Evolutionary conservation across 2,113 vertebrate species (phyloP).

Genomic region (Dromaius novaehollandiae): DNA sequence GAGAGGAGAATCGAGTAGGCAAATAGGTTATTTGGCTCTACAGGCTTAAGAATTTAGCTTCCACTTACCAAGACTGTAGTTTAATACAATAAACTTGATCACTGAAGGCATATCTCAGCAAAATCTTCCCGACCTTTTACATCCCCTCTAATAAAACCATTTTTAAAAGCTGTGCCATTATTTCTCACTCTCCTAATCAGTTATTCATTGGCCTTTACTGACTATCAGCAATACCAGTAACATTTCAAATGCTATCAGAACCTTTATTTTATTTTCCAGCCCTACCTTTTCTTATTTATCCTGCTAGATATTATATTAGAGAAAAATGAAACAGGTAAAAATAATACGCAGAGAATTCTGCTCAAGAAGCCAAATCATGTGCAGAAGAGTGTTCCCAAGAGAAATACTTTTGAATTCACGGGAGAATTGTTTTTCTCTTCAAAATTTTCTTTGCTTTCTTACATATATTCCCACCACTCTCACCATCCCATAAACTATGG

Average conservation of each 20-base stretch:
- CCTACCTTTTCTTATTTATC: not conserved
- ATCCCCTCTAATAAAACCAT: not conserved
- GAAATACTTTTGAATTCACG: not conserved
- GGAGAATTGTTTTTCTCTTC: not conserved
- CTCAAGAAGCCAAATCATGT: not conserved
- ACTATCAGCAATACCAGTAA: not conserved
- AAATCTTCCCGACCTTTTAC: not conserved
- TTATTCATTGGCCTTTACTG: not conserved
- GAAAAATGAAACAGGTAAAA: not conserved
- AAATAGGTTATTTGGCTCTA: not conserved
- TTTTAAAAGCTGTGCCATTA: not conserved
- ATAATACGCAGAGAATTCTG: not conserved
- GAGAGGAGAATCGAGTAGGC: not conserved
- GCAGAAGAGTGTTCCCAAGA: not conserved
- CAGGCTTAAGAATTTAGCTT: not conserved
- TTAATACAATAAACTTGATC: conserved; percentile 3
- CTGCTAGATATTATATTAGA: not conserved
- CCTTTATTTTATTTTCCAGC: not conserved
- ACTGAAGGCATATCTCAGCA: not conserved
- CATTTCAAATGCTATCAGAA: not conserved
- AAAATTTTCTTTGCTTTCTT: not conserved
- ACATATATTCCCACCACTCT: not conserved
- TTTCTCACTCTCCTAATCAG: not conserved
- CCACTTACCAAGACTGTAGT: not conserved
- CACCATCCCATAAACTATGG: not conserved